A percentile compares a stretch with the other conserved stretches of the same genome.
Conservation (phyloP, 2,797 vertebrate genomes). For the Apodemus agrarius region DNA sequence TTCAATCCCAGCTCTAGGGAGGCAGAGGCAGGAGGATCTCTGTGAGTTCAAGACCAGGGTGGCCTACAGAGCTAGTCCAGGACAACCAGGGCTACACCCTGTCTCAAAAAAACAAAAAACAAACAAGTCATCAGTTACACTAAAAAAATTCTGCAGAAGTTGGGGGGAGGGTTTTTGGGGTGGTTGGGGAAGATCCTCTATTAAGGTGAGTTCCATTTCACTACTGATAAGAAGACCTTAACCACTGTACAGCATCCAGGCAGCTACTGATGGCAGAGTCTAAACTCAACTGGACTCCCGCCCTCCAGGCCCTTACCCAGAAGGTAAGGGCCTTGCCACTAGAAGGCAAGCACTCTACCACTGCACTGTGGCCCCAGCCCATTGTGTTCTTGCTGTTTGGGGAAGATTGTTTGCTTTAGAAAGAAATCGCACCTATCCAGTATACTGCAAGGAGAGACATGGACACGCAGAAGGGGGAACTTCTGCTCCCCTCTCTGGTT, state of each 20-base stretch:
- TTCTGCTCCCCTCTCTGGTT: not conserved
- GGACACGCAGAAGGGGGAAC: not conserved
- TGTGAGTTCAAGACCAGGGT: not conserved
- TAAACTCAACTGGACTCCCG: not conserved
- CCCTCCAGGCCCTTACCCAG: not conserved
- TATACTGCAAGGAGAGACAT: not conserved
- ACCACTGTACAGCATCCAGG: not conserved
- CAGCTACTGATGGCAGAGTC: not conserved
- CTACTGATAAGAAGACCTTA: not conserved
- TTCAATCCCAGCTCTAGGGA: not conserved
- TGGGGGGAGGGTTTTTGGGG: not conserved
- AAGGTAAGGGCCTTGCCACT: not conserved
- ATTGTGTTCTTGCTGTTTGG: not conserved
- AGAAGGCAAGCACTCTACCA: too few relatives aligned
- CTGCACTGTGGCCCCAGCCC: not conserved
- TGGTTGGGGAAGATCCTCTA: not conserved
- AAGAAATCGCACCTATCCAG: not conserved
- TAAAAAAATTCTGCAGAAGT: not conserved
- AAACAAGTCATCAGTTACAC: not conserved
- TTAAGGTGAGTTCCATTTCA: not conserved
- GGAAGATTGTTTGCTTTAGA: not conserved
- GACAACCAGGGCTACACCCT: not conserved
- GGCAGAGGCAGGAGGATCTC: not conserved
- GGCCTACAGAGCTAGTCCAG: not conserved
- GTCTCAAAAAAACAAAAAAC: not conserved